phyloP scores from a whole-genome alignment of 2,797 vertebrate species.

The Gouania willdenowi region DNA sequence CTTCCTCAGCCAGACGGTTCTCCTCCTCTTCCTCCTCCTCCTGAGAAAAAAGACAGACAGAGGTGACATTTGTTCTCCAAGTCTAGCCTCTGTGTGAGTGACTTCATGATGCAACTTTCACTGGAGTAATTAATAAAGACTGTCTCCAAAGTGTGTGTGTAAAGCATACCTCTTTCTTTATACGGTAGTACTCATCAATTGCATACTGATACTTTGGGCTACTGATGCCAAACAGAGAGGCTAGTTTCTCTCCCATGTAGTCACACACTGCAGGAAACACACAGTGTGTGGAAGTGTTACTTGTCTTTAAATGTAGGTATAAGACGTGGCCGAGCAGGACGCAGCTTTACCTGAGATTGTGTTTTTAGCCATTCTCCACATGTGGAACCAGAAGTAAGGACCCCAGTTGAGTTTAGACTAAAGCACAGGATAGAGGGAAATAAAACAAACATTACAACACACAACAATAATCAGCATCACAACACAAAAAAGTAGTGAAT shows the following conservation, averaged over 20 bases:
- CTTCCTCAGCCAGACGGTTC: constrained; percentile 80
- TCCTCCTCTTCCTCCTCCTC: constrained; percentile 96
- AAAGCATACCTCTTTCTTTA: constrained; percentile 92
- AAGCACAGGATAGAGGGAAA: constrained; percentile 37
- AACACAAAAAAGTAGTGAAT: no score
- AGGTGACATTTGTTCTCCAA: background rate
- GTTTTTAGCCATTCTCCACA: constrained; percentile 91
- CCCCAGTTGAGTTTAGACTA: constrained; percentile 93
- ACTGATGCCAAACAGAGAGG: constrained; percentile 91
- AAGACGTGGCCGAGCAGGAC: no score
- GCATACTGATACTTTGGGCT: constrained; percentile 98
- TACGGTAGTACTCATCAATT: constrained; percentile 96
- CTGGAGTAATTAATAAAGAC: no score
- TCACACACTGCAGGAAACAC: constrained; percentile 96
- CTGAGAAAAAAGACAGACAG: constrained; percentile 58
- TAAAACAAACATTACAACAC: no score
- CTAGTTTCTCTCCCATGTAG: constrained; percentile 94
- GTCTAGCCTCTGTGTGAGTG: no score
- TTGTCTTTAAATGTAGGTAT: background rate
- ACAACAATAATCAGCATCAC: no score
- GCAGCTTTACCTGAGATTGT: constrained; percentile 89
- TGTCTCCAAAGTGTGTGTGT: background rate
- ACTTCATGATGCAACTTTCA: constrained; percentile 1
- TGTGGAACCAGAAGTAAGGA: constrained; percentile 96
- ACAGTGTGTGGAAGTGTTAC: no score